A percentile compares a stretch with the other conserved stretches of the same genome.
phyloP scores from a whole-genome alignment of 2,797 vertebrate genomes.

The Melanotaenia nigrans region DNA sequence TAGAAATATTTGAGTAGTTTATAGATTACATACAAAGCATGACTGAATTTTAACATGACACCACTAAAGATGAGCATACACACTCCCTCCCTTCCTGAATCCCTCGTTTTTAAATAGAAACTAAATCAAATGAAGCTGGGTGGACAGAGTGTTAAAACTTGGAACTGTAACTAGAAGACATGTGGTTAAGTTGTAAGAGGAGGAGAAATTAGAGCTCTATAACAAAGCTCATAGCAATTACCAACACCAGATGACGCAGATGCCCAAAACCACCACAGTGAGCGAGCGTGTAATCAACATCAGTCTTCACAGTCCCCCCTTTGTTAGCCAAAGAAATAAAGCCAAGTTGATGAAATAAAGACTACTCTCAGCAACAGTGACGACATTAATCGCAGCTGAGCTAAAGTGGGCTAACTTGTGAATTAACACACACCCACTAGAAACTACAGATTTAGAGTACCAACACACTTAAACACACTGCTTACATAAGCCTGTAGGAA shows the following conservation, averaged over 20 bases:
- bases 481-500: conserved; percentile 63
- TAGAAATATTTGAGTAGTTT: neutral
- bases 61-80: neutral
- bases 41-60: neutral
- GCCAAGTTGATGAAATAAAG: conserved; percentile 55
- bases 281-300: conserved; percentile 43
- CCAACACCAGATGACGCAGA: conserved; percentile 72
- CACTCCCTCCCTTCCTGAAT: neutral
- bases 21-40: neutral
- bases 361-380: conserved; percentile 37
- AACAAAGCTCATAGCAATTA: conserved; percentile 70
- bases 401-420: conserved; percentile 41
- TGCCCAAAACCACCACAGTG: conserved; percentile 45
- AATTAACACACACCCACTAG: conserved; percentile 12
- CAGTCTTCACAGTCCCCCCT: conserved; percentile 39
- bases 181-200: conserved; percentile 38
- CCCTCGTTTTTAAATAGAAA: conserved; percentile 1
- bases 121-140: conserved; percentile 6
- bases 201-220: conserved; percentile 50
- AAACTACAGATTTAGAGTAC: conserved; percentile 20
- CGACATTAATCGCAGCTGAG: conserved; percentile 10
- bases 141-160: conserved; percentile 31
- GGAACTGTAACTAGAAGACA: conserved; percentile 43
- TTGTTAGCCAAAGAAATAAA: conserved; percentile 59
- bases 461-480: conserved; percentile 39